phyloP scores from a whole-genome alignment of 2,888 invertebrate species.

The Drosophila kanekoi region DNA sequence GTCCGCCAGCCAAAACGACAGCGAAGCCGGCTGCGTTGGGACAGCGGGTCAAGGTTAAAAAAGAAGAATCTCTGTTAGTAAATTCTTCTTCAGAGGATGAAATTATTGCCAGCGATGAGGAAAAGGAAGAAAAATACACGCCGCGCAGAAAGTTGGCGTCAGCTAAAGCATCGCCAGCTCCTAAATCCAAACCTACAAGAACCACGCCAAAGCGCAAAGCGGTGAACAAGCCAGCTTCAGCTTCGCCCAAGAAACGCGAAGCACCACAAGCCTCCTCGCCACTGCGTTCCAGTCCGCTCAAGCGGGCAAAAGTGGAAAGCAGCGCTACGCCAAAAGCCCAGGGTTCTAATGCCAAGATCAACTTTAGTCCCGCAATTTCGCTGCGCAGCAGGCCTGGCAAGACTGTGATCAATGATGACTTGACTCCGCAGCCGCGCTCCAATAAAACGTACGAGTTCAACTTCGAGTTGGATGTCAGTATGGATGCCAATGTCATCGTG shows the following conservation, averaged over 20 bases:
- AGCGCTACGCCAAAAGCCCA: slow-evolving; percentile 39
- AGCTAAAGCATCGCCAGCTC: slow-evolving; percentile 14
- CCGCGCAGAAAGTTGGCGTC: slow-evolving; percentile 43
- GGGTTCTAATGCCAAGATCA: slow-evolving; percentile 58
- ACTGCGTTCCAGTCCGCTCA: slow-evolving; percentile 33
- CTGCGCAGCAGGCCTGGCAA: slow-evolving; percentile 77
- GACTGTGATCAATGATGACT: slow-evolving; percentile 83
- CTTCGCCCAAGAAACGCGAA: slow-evolving; percentile 53
- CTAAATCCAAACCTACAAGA: slow-evolving; percentile 17
- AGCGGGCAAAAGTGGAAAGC: slow-evolving; percentile 49
- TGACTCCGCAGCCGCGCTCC: slow-evolving; percentile 82
- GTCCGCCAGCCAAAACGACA: slow-evolving; percentile 47
- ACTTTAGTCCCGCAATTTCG: slow-evolving; percentile 78
- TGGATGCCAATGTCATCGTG: slow-evolving; percentile 85
- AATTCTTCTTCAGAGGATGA: slow-evolving; percentile 57
- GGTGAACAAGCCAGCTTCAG: slow-evolving; percentile 25
- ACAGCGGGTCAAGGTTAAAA: slow-evolving; percentile 28
- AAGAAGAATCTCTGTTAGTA: slow-evolving; percentile 2
- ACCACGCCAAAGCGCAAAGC: slow-evolving; percentile 25
- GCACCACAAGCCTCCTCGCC: slow-evolving; percentile 29
- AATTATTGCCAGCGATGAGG: slow-evolving; percentile 72
- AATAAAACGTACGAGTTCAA: slow-evolving; percentile 84
- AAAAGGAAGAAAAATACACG: slow-evolving; percentile 34
- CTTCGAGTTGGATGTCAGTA: slow-evolving; percentile 84
- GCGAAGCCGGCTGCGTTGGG: background rate